Conservation (phyloP, 1,140 invertebrate species). For the Anagrus nilaparvatae region DNA sequence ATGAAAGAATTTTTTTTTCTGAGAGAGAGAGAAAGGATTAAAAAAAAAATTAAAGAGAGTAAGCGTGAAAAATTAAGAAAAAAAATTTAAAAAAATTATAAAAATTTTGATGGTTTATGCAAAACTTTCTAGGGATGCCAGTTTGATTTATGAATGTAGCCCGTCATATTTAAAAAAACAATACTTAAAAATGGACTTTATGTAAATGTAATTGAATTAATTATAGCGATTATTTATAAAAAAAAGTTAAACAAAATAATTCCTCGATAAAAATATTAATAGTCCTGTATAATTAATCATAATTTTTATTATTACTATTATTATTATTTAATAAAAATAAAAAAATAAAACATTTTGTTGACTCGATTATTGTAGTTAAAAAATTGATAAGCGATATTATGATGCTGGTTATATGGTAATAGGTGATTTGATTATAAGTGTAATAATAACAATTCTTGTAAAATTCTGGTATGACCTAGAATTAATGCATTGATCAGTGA, state of each 20-base stretch:
- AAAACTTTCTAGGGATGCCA: conserved; percentile 31
- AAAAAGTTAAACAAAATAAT: no score
- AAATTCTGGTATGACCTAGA: conserved; percentile 42
- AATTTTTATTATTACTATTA: no score
- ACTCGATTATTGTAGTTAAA: no score
- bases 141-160: conserved; percentile 22
- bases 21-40: background rate
- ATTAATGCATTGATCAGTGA: conserved; percentile 39
- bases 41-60: conserved; percentile 4
- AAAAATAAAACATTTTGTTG: no score
- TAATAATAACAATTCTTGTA: conserved; percentile 32
- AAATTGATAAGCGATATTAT: conserved; percentile 4
- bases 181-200: no score
- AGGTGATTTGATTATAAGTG: conserved; percentile 11
- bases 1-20: no score
- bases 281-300: no score
- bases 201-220: no score
- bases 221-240: no score
- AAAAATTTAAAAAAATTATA: conserved; percentile 4
- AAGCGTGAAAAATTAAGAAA: background rate
- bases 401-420: conserved; percentile 7
- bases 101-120: conserved; percentile 23
- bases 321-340: no score
- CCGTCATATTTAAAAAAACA: no score
- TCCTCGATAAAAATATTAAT: no score